Base-by-base conservation (phyloP, 92 coral and sea anemone species). In the Palythoa caribaeorum region DNA sequence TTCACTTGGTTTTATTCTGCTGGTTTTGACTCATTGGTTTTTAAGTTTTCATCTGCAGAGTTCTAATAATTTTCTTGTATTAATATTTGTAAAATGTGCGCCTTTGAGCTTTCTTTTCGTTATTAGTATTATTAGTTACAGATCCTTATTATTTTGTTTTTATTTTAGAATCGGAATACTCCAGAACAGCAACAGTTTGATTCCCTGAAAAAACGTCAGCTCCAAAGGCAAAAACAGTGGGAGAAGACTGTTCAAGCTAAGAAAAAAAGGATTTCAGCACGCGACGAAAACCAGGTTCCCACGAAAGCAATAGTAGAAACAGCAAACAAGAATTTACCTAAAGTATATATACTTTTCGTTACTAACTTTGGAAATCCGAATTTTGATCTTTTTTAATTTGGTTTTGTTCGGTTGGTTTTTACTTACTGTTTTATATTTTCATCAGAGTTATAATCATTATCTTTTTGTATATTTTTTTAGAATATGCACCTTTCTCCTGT, bases 121-220 rank as follows among this genome's bases (percentile, higher is more conserved):
- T 28, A 28, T 28, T 63, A n/a, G 5, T 63, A 63, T 5, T 63
- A n/a, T 63, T 1, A 52, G 59, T 52, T 6, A 0, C 70, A 63
- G 21, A 8, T 63, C 17, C 70, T 9, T 63, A n/a, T 12, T 12
- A 63, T 63, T 63, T 63, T 63, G 70, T 63, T n/a, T 63, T 1
- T n/a, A 63, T 63, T 63, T 63, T 63, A 63, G 70, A 63, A 63
- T 16, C 70, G 70, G 70, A 63, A n/a, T 63, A 63, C n/a, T 13
- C 70, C 60, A 14, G 60, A 54, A 54, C 60, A 54, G 14, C 60
- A 54, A 54, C 10, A 54, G 14, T 8, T 28, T 28, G 28, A 28
- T 28, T 28, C 28, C 28, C 28, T 28, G 28, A 28, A 28, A 28
- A 28, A 28, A 63, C 70, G 70, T 63, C 70, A 63, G 21, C 70